Base-by-base conservation (phyloP, 2,113 vertebrate species). In the Eclectus roratus region DNA sequence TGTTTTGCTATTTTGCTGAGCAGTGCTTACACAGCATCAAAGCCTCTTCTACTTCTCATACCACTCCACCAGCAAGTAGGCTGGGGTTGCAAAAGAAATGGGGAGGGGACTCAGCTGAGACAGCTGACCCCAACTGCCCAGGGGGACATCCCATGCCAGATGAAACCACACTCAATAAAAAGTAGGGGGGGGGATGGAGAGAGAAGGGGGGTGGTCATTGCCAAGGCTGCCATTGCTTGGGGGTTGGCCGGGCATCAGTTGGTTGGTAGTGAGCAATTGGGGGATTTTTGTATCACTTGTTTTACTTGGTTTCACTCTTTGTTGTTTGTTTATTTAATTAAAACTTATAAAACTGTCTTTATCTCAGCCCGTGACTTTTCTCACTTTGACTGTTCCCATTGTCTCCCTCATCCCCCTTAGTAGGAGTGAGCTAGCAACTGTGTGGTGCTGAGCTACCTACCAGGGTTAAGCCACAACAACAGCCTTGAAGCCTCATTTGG, bases 151-250 rank as follows among this genome's bases (percentile, higher is more conserved):
- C 25, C 24, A 17, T 7, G 31, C 4, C 28, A 9, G 25, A 41
- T 7, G 8, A 41, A 1, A 2, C 28, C 27, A 13, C 35, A 33
- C 20, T 72, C 20, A 58, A 43, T 15, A 43, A 49, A 43, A 66
- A 21, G 6, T 29, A 7, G 3, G 13, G 31, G 4, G 13, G 35
- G 17, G 6, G 5, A 3, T 19, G 29, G 7, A 11, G 31, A 56
- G 7, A n/a, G 31, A n/a, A n/a, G 31, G 19, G 31, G 19, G 8
- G 20, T 1, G 8, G 20, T 1, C 0, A 3, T 61, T 82, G 12
- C 39, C 61, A 68, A 28, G 10, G 8, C 46, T 82, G 23, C 24
- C 2, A 1, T 24, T 55, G 25, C 47, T 43, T 5, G 1, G 46
- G 39, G 11, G 11, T 20, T 53, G 39, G 11, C 47, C 69, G 46